Base-by-base conservation (phyloP, 1,140 invertebrate genomes). In the Argopecten irradians region DNA sequence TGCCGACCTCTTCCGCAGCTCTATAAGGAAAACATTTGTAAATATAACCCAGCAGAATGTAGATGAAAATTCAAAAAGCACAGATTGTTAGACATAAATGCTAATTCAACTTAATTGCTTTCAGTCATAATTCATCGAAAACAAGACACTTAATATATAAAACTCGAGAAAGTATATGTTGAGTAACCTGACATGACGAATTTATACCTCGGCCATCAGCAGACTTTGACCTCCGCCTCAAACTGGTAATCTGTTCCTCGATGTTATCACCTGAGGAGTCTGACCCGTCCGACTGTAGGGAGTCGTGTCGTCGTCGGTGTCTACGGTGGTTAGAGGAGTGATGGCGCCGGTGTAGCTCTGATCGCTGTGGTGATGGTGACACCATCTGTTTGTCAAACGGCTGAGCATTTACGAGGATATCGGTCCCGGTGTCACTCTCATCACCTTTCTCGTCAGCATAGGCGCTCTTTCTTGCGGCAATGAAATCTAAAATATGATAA, bases 381-480 rank as follows among this genome's bases (percentile, higher is more conserved):
- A 83, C 83, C 22, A 84, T 41, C 39, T 39, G 85, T 35, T 87
- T 87, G 43, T 90, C 89, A n/a, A 71, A 87, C 3, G 88, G 88
- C 28, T 89, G 41, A 14, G 85, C 86, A 19, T 83, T 88, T 14
- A 93, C 88, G 19, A 93, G 88, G 35, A 93, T 93, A 34, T 93
- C 93, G 33, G 93, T 93, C 14, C 91, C 91, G 32, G 93, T 93
- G 87, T 93, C 93, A 43, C 92, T 93, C 33, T 90, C 90, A 43
- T 93, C 90, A n/a, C 89, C 93, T 33, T 34, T 84, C 7, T 89
- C 89, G 28, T 92, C 92, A n/a, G 86, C 86, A 35, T 91, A 90
- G 16, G 86, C 28, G 5, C n/a, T 71, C 55, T 71, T 71, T 16
- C 55, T 71, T n/a, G 28, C n/a, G 22, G n/a, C n/a, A 71, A 16